These are phyloP conservation scores for Anarhynchus alexandrinus DNA, from an alignment of 2,113 vertebrate species.

Conservation along the genomic window DNA sequence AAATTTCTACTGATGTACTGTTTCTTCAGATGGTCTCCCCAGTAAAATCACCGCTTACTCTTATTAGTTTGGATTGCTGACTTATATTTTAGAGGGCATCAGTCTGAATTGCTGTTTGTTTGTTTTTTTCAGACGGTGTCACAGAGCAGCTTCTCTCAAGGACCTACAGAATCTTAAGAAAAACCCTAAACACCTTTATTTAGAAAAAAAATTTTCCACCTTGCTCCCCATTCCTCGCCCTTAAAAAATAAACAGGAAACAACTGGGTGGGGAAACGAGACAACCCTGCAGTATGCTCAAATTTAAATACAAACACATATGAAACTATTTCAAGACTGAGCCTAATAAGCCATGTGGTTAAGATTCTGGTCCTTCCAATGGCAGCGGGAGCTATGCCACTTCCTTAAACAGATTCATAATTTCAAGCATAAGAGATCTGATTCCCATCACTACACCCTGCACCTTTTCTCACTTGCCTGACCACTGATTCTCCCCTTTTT, in stretches of 20 bases:
- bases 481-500: background rate
- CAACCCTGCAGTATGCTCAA: background rate
- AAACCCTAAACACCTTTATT: background rate
- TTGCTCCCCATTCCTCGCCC: background rate
- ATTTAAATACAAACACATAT: background rate
- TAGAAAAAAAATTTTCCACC: background rate
- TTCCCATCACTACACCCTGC: background rate
- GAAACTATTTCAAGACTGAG: background rate
- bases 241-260: background rate
- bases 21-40: background rate
- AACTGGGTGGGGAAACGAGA: fast-evolving
- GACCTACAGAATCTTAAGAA: background rate
- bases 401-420: background rate
- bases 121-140: background rate
- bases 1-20: background rate
- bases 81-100: background rate
- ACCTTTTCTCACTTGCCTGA: background rate
- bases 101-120: background rate
- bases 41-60: background rate
- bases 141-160: background rate
- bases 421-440: background rate
- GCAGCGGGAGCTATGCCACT: background rate
- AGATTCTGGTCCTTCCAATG: background rate
- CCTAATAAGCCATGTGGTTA: background rate
- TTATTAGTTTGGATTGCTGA: background rate